Conservation (phyloP, 2,797 vertebrate genomes). For the Leptoclinus maculatus region DNA sequence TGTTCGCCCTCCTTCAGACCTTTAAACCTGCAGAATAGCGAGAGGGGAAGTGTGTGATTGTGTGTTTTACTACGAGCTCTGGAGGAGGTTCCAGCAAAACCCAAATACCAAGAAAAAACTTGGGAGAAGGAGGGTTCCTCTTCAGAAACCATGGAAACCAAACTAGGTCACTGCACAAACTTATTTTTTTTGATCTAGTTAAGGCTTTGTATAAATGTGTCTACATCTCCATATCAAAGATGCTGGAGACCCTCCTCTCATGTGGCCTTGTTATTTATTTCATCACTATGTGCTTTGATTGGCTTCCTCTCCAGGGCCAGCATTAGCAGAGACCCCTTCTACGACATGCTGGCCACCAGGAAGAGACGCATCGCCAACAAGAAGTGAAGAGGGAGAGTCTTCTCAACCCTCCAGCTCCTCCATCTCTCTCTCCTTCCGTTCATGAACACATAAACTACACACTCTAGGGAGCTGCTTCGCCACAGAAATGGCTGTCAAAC, state of each 20-base stretch:
- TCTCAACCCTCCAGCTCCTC: conserved; percentile 24
- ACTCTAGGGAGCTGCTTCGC: conserved; percentile 22
- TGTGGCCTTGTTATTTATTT: conserved; percentile 83
- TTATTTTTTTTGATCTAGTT: conserved; percentile 78
- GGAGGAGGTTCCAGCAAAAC: conserved; percentile 63
- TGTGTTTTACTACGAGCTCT: conserved; percentile 55
- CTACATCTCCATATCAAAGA: conserved; percentile 86
- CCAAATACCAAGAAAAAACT: conserved; percentile 41
- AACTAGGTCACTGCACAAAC: conserved; percentile 86
- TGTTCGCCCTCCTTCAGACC: conserved; percentile 53
- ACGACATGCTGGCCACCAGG: conserved; percentile 95
- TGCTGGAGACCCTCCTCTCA: conserved; percentile 74
- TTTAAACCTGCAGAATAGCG: conserved; percentile 40
- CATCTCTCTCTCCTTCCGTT: conserved; percentile 37
- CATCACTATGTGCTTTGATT: conserved; percentile 67
- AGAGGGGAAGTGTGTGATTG: conserved; percentile 13
- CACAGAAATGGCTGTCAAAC: conserved; percentile 22
- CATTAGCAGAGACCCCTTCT: conserved; percentile 95
- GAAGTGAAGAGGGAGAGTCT: conserved; percentile 84
- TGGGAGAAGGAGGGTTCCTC: conserved; percentile 44
- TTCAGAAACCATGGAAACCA: conserved; percentile 87
- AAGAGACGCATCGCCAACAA: conserved; percentile 96
- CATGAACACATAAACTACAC: conserved; percentile 32
- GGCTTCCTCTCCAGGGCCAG: conserved; percentile 88
- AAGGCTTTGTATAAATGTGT: conserved; percentile 78